Evolutionary conservation across 2,888 invertebrate species (phyloP).

Genomic region (Dynastes hyllus): DNA sequence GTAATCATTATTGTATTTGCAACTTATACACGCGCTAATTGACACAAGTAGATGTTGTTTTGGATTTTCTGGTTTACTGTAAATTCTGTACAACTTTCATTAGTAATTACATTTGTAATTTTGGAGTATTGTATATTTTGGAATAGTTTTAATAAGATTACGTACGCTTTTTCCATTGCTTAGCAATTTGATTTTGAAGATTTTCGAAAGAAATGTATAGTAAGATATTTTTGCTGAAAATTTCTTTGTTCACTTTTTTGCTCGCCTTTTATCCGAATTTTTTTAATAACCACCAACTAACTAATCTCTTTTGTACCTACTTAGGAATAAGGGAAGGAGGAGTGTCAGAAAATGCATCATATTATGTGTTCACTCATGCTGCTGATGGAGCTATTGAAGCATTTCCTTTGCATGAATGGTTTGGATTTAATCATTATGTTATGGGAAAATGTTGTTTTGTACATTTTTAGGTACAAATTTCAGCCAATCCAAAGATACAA

Average conservation of each 20-base stretch:
- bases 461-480: slow-evolving; percentile 83
- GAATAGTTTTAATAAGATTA: too few relatives aligned
- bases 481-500: slow-evolving; percentile 93
- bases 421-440: slow-evolving; percentile 54
- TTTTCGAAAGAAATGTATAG: too few relatives aligned
- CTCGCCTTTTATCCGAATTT: slow-evolving; percentile 58
- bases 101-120: too few relatives aligned
- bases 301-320: slow-evolving; percentile 18
- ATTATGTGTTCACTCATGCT: slow-evolving; percentile 98
- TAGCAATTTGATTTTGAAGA: too few relatives aligned
- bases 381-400: slow-evolving; percentile 97
- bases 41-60: too few relatives aligned
- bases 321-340: slow-evolving; percentile 94
- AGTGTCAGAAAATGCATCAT: slow-evolving; percentile 96
- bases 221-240: too few relatives aligned
- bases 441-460: slow-evolving; percentile 26
- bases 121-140: too few relatives aligned
- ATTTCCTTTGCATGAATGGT: slow-evolving; percentile 96
- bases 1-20: too few relatives aligned
- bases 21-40: too few relatives aligned
- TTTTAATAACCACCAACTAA: neutral
- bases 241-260: neutral
- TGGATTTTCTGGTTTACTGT: too few relatives aligned
- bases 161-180: too few relatives aligned
- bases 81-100: too few relatives aligned